These are phyloP conservation scores for Notechis scutatus DNA, from an alignment of 2,113 vertebrate species.

Conservation along the genomic window DNA sequence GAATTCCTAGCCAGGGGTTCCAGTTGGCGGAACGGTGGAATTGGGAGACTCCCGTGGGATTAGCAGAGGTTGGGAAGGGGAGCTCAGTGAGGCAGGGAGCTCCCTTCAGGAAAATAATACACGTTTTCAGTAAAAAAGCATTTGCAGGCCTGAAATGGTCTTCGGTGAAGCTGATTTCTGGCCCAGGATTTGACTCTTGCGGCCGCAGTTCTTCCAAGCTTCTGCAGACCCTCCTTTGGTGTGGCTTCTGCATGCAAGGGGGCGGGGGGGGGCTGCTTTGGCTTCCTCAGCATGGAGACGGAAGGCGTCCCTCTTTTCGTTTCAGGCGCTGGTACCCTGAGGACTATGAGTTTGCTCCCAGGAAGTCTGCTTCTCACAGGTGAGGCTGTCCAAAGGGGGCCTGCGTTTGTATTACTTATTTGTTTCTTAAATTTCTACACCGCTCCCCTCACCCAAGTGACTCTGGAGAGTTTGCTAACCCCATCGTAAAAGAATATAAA, in stretches of 20 bases:
- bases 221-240: neutral
- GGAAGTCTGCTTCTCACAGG: constrained; percentile 92
- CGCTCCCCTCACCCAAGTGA: neutral
- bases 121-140: neutral
- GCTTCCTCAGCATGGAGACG: neutral
- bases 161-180: neutral
- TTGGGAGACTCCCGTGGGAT: neutral
- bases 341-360: constrained; percentile 83
- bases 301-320: neutral
- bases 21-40: neutral
- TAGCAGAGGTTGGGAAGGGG: neutral
- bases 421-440: neutral
- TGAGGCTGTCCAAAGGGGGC: constrained; percentile 44
- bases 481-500: neutral
- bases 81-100: neutral
- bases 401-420: neutral
- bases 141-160: neutral
- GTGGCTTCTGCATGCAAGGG: neutral
- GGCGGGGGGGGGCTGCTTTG: neutral
- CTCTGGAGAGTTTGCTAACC: neutral
- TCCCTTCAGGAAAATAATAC: neutral
- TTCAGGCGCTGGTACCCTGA: constrained; percentile 91
- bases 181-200: neutral
- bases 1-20: neutral
- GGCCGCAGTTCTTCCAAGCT: fast-evolving